Evolutionary conservation across 30 jellyfish, hydroid and myxozoan species (phyloP).

Genomic region (Mastigias papua): DNA sequence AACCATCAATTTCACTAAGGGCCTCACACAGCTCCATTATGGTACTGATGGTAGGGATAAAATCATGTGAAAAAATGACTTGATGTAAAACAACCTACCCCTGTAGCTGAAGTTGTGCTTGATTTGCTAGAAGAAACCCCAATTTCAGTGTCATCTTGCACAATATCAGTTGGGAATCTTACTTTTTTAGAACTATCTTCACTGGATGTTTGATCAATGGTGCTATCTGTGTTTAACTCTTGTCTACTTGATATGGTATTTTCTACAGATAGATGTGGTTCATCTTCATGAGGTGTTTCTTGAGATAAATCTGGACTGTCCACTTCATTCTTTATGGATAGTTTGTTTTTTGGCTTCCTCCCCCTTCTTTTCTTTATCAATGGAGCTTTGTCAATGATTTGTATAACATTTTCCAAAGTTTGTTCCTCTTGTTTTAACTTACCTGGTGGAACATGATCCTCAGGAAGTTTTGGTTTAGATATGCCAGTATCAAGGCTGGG

Average conservation of each 20-base stretch:
- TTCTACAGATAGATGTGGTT: background rate
- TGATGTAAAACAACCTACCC: slow-evolving; percentile 14
- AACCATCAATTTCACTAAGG: no score
- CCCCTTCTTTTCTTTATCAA: background rate
- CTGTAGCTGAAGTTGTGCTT: slow-evolving; percentile 17
- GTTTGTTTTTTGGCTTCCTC: background rate
- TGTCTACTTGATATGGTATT: background rate
- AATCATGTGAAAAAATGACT: background rate
- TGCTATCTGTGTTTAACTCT: background rate
- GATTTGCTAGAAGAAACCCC: slow-evolving; percentile 12
- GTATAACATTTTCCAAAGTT: slow-evolving; percentile 6
- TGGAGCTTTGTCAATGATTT: slow-evolving; percentile 19
- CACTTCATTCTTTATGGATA: background rate
- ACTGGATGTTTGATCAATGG: background rate
- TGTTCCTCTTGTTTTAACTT: no score
- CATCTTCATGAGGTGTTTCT: background rate
- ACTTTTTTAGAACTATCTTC: background rate
- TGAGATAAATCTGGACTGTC: background rate
- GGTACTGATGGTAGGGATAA: background rate
- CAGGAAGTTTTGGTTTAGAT: no score
- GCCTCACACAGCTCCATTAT: background rate
- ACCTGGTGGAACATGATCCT: no score
- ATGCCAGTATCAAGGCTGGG: no score
- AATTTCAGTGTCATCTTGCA: background rate
- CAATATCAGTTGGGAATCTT: background rate